Percentiles rank a stretch among this genome's conserved stretches.
phyloP scores from a whole-genome alignment of 2,113 vertebrate genomes.

The Paratilapia polleni region DNA sequence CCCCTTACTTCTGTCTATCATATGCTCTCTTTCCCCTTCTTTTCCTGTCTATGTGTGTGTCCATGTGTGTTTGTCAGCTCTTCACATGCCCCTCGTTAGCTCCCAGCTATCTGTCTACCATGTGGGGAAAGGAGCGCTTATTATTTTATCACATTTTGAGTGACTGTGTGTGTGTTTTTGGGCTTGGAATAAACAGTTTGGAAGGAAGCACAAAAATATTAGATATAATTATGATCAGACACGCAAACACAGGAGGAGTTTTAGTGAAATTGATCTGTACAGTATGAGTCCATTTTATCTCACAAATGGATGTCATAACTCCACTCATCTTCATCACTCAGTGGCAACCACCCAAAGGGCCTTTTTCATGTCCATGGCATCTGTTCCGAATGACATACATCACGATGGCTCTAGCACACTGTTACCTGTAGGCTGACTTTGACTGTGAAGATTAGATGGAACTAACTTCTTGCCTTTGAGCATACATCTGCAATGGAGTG shows the following conservation, averaged over 20 bases:
- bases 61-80: constrained; percentile 15
- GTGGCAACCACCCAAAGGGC: neutral
- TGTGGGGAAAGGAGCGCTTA: neutral
- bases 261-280: neutral
- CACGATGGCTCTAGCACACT: neutral
- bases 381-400: neutral
- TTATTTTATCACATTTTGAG: constrained; percentile 33
- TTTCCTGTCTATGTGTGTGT: neutral
- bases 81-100: constrained; percentile 42
- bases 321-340: neutral
- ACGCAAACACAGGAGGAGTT: neutral
- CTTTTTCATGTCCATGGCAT: neutral
- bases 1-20: neutral
- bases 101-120: constrained; percentile 14
- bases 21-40: neutral
- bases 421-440: neutral
- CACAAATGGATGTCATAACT: neutral
- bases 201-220: neutral
- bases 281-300: neutral
- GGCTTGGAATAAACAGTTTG: constrained; percentile 14
- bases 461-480: neutral
- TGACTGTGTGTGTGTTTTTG: constrained; percentile 7
- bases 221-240: constrained; percentile 40
- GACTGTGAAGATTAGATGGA: neutral
- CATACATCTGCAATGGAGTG: neutral